Evolutionary conservation across 2,888 invertebrate species (phyloP).

Genomic region (Caenorhabditis sp.): DNA sequence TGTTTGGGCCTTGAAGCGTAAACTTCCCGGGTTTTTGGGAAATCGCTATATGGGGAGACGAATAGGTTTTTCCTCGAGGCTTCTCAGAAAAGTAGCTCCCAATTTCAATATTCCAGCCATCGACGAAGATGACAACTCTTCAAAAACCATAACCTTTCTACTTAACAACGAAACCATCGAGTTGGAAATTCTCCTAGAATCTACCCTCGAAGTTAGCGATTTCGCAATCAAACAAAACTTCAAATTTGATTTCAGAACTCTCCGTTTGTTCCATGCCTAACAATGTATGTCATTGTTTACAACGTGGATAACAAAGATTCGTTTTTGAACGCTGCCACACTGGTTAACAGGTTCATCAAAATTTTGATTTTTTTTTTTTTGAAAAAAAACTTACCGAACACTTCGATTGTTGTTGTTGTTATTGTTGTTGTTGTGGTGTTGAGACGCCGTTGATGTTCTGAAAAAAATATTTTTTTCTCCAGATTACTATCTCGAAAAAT

Average conservation of each 20-base stretch:
- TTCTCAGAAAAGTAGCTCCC: too few relatives aligned
- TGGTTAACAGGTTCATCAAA: slow-evolving; percentile 41
- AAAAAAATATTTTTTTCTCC: not conserved
- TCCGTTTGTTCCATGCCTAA: slow-evolving; percentile 43
- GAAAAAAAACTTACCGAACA: not conserved
- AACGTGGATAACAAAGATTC: slow-evolving; percentile 64
- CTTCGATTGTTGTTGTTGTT: not conserved
- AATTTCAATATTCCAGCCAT: slow-evolving; percentile 11
- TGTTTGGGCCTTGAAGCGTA: too few relatives aligned
- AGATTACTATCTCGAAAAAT: slow-evolving; percentile 27
- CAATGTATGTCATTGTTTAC: slow-evolving; percentile 60
- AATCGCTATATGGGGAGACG: too few relatives aligned
- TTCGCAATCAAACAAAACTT: too few relatives aligned
- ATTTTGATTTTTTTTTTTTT: not conserved
- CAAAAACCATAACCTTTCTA: slow-evolving; percentile 50
- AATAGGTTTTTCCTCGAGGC: too few relatives aligned
- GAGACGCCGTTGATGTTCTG: not conserved
- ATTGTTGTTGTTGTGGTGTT: too few relatives aligned
- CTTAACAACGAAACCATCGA: slow-evolving; percentile 64
- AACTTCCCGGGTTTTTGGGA: too few relatives aligned
- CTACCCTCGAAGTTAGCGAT: slow-evolving; percentile 50
- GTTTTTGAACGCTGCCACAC: slow-evolving; percentile 55
- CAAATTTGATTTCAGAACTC: slow-evolving; percentile 28
- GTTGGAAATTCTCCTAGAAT: slow-evolving; percentile 63
- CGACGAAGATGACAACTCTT: slow-evolving; percentile 22